Base-by-base conservation (phyloP, 1,140 invertebrate genomes). In the Odontomachus brunneus region DNA sequence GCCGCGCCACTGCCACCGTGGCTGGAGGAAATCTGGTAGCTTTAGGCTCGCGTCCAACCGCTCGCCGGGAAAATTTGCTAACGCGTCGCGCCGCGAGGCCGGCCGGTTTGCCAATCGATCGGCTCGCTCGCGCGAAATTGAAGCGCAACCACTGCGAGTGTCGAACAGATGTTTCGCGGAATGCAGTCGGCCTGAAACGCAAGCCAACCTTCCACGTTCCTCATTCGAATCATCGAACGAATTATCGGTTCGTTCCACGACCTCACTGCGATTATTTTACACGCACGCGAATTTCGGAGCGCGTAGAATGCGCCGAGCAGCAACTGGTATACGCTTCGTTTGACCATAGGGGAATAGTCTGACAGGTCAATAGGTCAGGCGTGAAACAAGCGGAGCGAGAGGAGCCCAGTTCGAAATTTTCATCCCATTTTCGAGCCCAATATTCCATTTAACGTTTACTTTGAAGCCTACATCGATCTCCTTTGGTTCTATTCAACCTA, bases 71-170 rank as follows among this genome's bases (percentile, higher is more conserved):
- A 76, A 76, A 76, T 53, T 19, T 26, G 65, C 74, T 44, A 38
- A 26, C 33, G 3, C 55, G 17, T 7, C 22, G 29, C 55, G 17
- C 38, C 22, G 29, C 66, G 33, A 76, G 62, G 48, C 19, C 44
- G 62, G 14, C 38, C 38, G 38, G 38, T 7, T 11, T 0, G 38
- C 14, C 62, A 26, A 76, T 76, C 62, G 74, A 76, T 67, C 44
- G 71, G 17, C n/a, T 71, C 71, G 38, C 24, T 62, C 72, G 24
- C 38, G 24, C 73, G 14, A 75, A 75, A 76, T 33, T 60, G 17
- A 73, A 59, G 71, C 22, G 44, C 33, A 55, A 74, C 55, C 60
- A 53, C 19, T 26, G 44, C 24, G 62, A 53, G 44, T 60, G 55
- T 75, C 24, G 72, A 60, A 19, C 72, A 44, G 22, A 74, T 33